Conservation (phyloP, 2,888 invertebrate genomes). For the Mythimna loreyi region DNA sequence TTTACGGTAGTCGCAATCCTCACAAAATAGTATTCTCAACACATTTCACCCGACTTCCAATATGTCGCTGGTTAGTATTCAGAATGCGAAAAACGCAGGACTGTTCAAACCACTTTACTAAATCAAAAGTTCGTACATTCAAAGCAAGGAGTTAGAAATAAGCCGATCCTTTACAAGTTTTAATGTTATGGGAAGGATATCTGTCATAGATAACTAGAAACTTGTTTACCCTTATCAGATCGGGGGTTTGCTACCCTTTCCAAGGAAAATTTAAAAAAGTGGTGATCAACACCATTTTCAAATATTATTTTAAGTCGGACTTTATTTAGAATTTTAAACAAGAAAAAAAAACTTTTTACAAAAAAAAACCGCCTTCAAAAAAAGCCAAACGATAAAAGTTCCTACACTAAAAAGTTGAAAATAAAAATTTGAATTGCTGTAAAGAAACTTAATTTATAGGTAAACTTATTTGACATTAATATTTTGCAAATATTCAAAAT, state of each 20-base stretch:
- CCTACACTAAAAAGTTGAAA: no score
- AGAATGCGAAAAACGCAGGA: constrained; percentile 23
- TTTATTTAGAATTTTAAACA: not conserved
- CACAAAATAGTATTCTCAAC: not conserved
- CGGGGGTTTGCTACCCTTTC: not conserved
- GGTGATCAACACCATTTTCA: not conserved
- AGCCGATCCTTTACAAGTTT: not conserved
- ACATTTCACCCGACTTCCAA: constrained; percentile 18
- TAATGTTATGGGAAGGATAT: constrained; percentile 19
- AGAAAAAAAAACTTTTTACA: no score
- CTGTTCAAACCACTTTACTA: constrained; percentile 23
- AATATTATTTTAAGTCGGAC: no score
- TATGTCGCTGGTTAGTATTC: constrained; percentile 14
- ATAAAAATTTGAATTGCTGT: no score
- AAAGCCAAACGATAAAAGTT: no score
- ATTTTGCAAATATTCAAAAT: no score
- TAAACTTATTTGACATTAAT: no score
- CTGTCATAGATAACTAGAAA: constrained; percentile 34
- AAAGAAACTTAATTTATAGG: no score
- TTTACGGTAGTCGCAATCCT: not conserved
- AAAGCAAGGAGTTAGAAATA: constrained; percentile 11
- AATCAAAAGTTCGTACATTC: constrained; percentile 42
- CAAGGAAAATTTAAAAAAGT: not conserved
- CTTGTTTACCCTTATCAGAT: constrained; percentile 18
- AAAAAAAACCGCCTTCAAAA: no score